Evolutionary conservation across 2,113 vertebrate genomes (phyloP), one percentile per base, ranked within the genome.

Genomic region (Microcebus ravelobensis): DNA sequence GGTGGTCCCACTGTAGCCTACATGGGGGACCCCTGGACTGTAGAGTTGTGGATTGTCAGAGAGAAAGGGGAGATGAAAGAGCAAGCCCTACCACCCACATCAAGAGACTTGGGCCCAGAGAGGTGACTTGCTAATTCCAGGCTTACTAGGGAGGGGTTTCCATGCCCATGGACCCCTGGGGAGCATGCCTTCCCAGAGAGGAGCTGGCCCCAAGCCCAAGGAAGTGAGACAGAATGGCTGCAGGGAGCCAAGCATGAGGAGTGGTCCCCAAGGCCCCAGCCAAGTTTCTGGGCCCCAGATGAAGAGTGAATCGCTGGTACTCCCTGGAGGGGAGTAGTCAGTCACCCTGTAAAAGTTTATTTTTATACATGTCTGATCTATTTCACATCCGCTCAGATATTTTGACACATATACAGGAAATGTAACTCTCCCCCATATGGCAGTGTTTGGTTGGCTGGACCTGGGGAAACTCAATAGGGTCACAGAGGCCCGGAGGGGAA

Each of bases 341-440:
- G 96, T 98, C 97, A 97, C 97, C 96, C 97, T 1, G 61, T 97
- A 96, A 97, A 97, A 98, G 98, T 98, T 98, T 98, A 98, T 98
- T 98, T 98, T 98, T 98, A 97, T 97, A 97, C 97, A 87, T 97
- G 97, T 98, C 98, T 98, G 97, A 98, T 97, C 97, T 96, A 97
- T 98, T 97, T 98, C 98, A 97, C 97, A 98, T 98, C 97, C 96
- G 93, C 96, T 95, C 97, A 81, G 96, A 95, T 98, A 98, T 97
- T 98, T 98, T 98, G 98, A 98, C 98, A 98, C 97, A 96, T 90
- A 91, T 94, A 96, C 96, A 95, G 97, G 98, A 98, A 98, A 97
- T 96, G 96, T 96, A 93, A 91, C 94, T 96, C 95, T 97, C 96
- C 29, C 95, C 91, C 97, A 98, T 94, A 95, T 97, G 97, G 97